phyloP scores from a whole-genome alignment of 2,888 invertebrate genomes.

The Mystacides longicornis region DNA sequence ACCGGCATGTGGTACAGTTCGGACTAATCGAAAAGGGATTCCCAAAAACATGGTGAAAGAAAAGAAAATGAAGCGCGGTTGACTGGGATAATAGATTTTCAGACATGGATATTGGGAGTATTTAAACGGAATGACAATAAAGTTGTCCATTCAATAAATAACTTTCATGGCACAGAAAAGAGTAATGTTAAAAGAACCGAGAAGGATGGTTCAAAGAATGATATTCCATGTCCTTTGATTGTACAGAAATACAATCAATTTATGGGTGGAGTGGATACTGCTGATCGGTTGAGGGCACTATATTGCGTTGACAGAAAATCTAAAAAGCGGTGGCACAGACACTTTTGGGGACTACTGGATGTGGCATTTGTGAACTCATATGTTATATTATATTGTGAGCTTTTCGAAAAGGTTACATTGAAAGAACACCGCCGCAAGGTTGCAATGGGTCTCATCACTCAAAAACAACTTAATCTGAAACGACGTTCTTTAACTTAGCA shows the following conservation, averaged over 20 bases:
- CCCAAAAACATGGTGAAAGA: too few relatives aligned
- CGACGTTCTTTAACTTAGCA: background rate
- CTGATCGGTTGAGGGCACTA: background rate
- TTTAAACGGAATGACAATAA: constrained; percentile 2
- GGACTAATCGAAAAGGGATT: too few relatives aligned
- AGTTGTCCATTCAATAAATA: background rate
- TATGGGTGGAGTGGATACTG: background rate
- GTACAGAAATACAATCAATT: background rate
- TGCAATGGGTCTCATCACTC: background rate
- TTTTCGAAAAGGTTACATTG: background rate
- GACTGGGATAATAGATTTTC: too few relatives aligned
- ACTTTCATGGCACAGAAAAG: background rate
- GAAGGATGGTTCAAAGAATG: background rate
- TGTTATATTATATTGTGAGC: background rate
- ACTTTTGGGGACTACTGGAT: background rate
- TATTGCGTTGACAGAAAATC: background rate
- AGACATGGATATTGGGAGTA: too few relatives aligned
- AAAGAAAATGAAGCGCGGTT: too few relatives aligned
- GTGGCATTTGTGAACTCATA: constrained; percentile 1
- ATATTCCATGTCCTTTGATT: background rate
- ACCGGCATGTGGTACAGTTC: too few relatives aligned
- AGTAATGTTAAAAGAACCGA: background rate
- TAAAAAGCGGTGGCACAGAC: background rate
- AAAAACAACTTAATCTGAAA: background rate
- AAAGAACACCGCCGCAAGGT: background rate